phyloP scores from a whole-genome alignment of 2,797 vertebrate species.

The Chrosomus eos region DNA sequence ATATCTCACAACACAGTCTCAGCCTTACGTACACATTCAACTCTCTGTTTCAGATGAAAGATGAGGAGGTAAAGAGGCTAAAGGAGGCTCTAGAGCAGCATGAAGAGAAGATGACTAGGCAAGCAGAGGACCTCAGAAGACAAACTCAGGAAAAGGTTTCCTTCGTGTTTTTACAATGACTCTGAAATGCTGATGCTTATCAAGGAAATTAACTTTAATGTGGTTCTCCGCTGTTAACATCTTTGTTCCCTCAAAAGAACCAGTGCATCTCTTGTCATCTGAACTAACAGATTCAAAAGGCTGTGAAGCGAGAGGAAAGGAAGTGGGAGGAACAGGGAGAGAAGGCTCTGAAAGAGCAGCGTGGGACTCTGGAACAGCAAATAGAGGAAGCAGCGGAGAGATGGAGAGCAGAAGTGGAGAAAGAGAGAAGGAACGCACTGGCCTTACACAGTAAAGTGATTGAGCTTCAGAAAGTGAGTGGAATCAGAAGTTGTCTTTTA shows the following conservation, averaged over 20 bases:
- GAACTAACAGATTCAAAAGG: slow-evolving; percentile 62
- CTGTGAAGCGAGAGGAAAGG: slow-evolving; percentile 64
- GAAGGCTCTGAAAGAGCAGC: slow-evolving; percentile 65
- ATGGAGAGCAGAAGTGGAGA: slow-evolving; percentile 61
- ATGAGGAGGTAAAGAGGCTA: slow-evolving; percentile 70
- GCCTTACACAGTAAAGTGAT: slow-evolving; percentile 69
- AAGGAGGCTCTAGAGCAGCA: slow-evolving; percentile 66
- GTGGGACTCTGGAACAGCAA: slow-evolving; percentile 70
- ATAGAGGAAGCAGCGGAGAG: slow-evolving; percentile 56
- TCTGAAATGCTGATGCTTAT: neutral
- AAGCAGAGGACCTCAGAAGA: slow-evolving; percentile 64
- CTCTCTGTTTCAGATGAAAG: slow-evolving; percentile 66
- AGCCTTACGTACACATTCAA: neutral
- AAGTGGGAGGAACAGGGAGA: slow-evolving; percentile 68
- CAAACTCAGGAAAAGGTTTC: slow-evolving; percentile 70
- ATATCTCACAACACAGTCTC: neutral
- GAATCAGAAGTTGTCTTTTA: neutral
- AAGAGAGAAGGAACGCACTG: slow-evolving; percentile 62
- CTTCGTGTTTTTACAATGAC: neutral
- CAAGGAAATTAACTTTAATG: neutral
- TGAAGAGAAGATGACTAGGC: slow-evolving; percentile 63
- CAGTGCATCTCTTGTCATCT: neutral
- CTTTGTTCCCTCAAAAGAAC: neutral
- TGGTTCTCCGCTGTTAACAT: neutral
- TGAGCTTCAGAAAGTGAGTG: slow-evolving; percentile 77